These are phyloP conservation scores for Anser brachyrhynchus DNA, from an alignment of 2,113 vertebrate genomes.

Conservation along the genomic window DNA sequence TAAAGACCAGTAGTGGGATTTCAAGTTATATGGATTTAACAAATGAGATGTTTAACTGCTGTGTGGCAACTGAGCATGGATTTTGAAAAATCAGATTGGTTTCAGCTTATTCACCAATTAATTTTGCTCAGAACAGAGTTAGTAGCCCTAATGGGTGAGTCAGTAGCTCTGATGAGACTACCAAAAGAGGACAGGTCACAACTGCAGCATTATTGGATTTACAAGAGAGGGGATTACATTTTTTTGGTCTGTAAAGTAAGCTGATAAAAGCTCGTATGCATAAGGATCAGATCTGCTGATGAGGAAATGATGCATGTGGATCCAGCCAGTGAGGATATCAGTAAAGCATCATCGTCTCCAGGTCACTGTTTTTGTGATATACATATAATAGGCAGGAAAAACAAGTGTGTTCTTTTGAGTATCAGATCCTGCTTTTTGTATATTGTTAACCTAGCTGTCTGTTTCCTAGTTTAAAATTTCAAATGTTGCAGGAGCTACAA, in stretches of 20 bases:
- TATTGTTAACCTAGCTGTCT: background rate
- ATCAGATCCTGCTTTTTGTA: background rate
- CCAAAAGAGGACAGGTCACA: background rate
- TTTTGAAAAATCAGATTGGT: background rate
- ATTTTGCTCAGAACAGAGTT: background rate
- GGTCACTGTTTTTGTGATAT: background rate
- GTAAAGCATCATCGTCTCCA: rapidly evolving
- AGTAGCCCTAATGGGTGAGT: background rate
- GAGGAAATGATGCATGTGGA: background rate
- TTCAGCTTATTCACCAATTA: background rate
- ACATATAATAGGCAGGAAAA: background rate
- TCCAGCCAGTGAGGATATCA: background rate
- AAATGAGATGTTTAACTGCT: background rate
- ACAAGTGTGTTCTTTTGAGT: background rate
- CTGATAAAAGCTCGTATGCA: background rate
- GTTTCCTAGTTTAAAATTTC: background rate
- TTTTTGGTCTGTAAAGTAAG: background rate
- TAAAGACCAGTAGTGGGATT: background rate
- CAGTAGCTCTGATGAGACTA: background rate
- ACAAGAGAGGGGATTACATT: background rate
- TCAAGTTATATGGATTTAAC: background rate
- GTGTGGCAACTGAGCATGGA: background rate
- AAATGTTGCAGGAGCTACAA: background rate
- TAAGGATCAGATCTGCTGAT: background rate
- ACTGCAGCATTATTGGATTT: background rate